phyloP scores from a whole-genome alignment of 1,140 invertebrate species.

The Macrotrachela quadricornifera region DNA sequence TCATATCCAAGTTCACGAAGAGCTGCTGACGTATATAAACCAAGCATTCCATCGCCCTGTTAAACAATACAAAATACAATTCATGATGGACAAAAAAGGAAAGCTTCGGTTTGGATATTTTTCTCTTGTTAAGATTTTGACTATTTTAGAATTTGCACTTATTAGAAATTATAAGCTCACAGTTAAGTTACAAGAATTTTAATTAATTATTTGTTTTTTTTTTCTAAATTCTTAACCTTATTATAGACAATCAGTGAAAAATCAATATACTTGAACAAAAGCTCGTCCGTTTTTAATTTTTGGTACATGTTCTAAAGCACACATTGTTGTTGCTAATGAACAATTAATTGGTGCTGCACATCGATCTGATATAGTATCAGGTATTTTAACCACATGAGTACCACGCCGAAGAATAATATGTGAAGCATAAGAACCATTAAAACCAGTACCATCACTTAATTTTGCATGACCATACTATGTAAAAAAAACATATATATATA shows the following conservation, averaged over 20 bases:
- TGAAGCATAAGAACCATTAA: constrained; percentile 4
- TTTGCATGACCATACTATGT: constrained; percentile 2
- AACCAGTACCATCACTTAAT: background rate
- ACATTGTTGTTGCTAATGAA: constrained; percentile 2
- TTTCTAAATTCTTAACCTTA: too few relatives aligned
- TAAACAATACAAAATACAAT: constrained; percentile 11
- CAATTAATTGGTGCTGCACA: constrained; percentile 4
- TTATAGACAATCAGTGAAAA: background rate
- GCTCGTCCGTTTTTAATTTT: background rate
- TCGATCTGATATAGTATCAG: constrained; percentile 2
- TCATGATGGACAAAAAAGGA: too few relatives aligned
- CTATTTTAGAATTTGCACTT: too few relatives aligned
- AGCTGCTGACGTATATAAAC: constrained; percentile 6
- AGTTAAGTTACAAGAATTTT: too few relatives aligned
- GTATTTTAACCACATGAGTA: background rate
- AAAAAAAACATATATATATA: too few relatives aligned
- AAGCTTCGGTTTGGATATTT: too few relatives aligned
- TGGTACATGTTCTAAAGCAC: background rate
- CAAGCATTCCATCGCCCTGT: constrained; percentile 7
- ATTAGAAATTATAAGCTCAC: too few relatives aligned
- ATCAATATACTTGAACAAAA: background rate
- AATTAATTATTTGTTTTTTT: too few relatives aligned
- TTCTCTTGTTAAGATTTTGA: too few relatives aligned
- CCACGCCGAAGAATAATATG: constrained; percentile 2
- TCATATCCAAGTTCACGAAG: constrained; percentile 5